These are phyloP conservation scores for Pavo muticus DNA, from an alignment of 2,113 vertebrate genomes.

Conservation along the genomic window DNA sequence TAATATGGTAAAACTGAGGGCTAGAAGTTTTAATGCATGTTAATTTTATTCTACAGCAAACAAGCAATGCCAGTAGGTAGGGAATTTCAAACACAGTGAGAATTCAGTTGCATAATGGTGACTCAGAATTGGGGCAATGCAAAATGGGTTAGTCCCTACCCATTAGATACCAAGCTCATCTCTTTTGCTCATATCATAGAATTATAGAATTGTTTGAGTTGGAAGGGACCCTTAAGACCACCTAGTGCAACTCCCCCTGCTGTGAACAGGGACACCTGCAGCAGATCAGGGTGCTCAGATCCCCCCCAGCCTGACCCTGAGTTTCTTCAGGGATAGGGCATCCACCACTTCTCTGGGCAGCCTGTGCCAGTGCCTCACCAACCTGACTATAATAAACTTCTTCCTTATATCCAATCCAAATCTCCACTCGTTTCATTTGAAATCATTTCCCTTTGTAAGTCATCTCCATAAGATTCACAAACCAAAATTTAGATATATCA, in stretches of 20 bases:
- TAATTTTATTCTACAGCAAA: neutral
- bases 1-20: neutral
- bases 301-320: too few relatives aligned
- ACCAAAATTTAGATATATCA: neutral
- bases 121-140: neutral
- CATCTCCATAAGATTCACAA: neutral
- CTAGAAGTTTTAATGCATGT: neutral
- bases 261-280: too few relatives aligned
- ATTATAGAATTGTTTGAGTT: too few relatives aligned
- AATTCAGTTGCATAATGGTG: neutral
- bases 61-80: neutral
- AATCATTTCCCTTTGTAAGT: neutral
- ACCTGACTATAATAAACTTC: too few relatives aligned
- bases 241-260: too few relatives aligned
- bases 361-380: too few relatives aligned
- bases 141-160: neutral
- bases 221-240: too few relatives aligned
- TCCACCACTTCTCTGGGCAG: too few relatives aligned
- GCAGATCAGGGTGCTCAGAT: too few relatives aligned
- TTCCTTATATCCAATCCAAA: too few relatives aligned
- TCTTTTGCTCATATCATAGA: neutral
- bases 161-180: neutral
- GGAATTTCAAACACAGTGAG: neutral
- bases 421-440: too few relatives aligned
- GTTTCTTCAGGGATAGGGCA: too few relatives aligned